Evolutionary conservation across 2,797 vertebrate genomes (phyloP).

Genomic region (Sebastolobus alascanus): DNA sequence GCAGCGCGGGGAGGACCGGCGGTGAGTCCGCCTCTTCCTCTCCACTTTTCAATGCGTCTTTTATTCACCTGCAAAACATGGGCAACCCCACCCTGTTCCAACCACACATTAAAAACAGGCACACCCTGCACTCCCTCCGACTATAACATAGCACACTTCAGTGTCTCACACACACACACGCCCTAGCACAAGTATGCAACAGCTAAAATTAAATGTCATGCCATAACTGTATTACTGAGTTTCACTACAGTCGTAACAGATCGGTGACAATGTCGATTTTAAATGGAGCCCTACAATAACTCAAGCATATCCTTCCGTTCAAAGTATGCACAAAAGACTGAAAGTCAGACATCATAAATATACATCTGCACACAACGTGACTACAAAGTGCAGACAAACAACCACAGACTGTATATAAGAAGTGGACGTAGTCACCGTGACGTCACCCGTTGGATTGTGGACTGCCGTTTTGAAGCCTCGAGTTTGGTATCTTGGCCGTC

Average conservation of each 20-base stretch:
- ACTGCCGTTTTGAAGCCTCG: too few relatives aligned
- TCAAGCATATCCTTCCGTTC: constrained; percentile 10
- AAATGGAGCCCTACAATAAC: constrained; percentile 1
- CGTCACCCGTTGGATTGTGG: too few relatives aligned
- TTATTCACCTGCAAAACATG: constrained; percentile 79
- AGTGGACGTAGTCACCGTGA: too few relatives aligned
- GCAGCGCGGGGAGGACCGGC: constrained; percentile 40
- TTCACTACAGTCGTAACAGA: neutral
- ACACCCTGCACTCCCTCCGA: constrained; percentile 75
- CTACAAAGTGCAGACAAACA: constrained; percentile 11
- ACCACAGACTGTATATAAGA: too few relatives aligned
- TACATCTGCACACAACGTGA: neutral
- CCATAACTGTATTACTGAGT: constrained; percentile 12
- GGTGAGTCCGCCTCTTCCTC: constrained; percentile 50
- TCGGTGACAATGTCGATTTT: neutral
- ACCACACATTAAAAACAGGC: constrained; percentile 80
- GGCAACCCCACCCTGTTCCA: constrained; percentile 81
- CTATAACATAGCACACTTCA: constrained; percentile 39
- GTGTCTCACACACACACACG: constrained; percentile 40
- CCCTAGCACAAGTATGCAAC: constrained; percentile 48
- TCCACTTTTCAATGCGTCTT: constrained; percentile 81
- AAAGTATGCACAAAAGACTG: constrained; percentile 7
- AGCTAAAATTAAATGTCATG: constrained; percentile 28
- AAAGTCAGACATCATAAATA: neutral
- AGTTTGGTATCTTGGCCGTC: too few relatives aligned